phyloP scores from a whole-genome alignment of 2,113 vertebrate species.

The Trematocara marginatum region DNA sequence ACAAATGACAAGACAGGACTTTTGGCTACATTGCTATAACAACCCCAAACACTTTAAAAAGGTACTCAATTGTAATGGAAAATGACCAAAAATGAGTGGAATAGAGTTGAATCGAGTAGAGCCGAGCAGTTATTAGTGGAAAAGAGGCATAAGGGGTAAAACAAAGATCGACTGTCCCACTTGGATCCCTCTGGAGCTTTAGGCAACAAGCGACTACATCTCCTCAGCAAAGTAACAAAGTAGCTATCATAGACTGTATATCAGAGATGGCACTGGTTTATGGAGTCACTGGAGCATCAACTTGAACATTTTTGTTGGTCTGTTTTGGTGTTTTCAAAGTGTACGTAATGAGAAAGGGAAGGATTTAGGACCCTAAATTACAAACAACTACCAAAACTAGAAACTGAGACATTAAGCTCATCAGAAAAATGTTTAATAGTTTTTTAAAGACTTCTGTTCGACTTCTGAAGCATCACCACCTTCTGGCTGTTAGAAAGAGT shows the following conservation, averaged over 20 bases:
- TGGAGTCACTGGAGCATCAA: not conserved
- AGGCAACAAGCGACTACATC: not conserved
- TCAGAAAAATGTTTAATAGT: not conserved
- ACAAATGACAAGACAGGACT: not conserved
- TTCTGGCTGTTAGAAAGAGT: not conserved
- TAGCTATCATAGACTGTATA: not conserved
- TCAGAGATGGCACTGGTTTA: not conserved
- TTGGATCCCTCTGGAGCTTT: not conserved
- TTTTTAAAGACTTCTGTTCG: not conserved
- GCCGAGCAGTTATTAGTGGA: not conserved
- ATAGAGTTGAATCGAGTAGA: not conserved
- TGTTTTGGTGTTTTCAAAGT: not conserved
- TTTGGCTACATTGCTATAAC: not conserved
- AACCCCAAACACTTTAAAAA: not conserved
- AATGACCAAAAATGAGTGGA: not conserved
- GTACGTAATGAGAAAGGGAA: not conserved
- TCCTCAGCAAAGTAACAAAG: not conserved
- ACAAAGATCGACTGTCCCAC: not conserved
- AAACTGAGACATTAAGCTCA: not conserved
- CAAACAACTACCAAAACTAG: not conserved
- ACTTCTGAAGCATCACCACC: not conserved
- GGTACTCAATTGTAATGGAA: not conserved
- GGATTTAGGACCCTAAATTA: not conserved
- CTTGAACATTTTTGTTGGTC: not conserved
- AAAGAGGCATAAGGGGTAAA: not conserved